Conservation (phyloP, 2,113 vertebrate genomes). For the Ictalurus punctatus region DNA sequence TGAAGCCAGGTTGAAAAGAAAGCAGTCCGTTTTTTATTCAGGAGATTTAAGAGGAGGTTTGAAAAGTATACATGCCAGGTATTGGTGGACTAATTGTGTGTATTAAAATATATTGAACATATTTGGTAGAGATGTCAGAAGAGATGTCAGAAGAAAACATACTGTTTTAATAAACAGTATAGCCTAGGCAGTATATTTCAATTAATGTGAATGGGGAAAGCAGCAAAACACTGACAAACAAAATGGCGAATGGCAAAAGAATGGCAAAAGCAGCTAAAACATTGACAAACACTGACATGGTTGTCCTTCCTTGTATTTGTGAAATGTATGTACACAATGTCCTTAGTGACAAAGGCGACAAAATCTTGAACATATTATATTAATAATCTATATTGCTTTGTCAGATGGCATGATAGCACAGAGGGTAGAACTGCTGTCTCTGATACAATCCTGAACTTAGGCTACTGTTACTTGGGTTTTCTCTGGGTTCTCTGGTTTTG, state of each 20-base stretch:
- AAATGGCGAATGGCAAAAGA: no score
- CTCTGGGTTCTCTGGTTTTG: background rate
- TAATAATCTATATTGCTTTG: background rate
- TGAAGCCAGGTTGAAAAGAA: background rate
- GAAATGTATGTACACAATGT: background rate
- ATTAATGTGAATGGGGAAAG: background rate
- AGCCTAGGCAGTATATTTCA: background rate
- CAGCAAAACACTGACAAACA: background rate
- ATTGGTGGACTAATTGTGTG: background rate
- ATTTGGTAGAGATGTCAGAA: background rate
- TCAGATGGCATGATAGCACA: background rate
- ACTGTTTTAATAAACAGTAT: background rate
- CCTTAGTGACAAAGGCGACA: background rate
- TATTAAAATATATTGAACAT: background rate
- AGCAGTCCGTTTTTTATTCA: background rate
- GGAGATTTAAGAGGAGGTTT: slow-evolving; percentile 3
- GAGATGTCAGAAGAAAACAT: background rate
- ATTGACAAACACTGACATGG: background rate
- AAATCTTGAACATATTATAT: background rate
- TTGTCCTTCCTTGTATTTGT: background rate
- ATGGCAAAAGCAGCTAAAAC: background rate
- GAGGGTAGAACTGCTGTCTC: background rate
- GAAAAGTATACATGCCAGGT: background rate
- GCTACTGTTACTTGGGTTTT: background rate
- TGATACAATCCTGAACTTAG: background rate